A percentile compares a stretch with the other conserved stretches of the same genome.
Evolutionary conservation across 2,113 vertebrate species (phyloP).

Genomic region (Cephalopholis sonnerati): DNA sequence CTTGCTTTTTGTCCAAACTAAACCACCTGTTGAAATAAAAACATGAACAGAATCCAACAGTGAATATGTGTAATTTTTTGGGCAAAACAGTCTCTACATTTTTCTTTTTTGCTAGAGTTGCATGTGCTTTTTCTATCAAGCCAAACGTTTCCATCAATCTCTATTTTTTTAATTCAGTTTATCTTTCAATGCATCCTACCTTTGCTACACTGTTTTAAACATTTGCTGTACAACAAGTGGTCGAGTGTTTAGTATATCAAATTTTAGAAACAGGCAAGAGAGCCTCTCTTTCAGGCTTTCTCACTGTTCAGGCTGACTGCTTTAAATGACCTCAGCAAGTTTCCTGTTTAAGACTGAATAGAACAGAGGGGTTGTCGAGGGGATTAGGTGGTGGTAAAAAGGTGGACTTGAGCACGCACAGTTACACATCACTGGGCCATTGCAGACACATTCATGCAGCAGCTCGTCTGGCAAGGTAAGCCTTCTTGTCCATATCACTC

Average conservation of each 20-base stretch:
- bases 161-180: neutral
- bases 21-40: neutral
- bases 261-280: neutral
- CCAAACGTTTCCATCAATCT: neutral
- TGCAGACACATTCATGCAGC: constrained; percentile 12
- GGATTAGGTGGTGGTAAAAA: constrained; percentile 24
- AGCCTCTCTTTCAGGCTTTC: neutral
- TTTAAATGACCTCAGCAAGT: constrained; percentile 33
- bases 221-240: neutral
- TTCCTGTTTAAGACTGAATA: constrained; percentile 48
- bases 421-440: constrained; percentile 11
- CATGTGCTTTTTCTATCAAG: neutral
- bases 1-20: neutral
- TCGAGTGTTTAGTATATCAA: neutral
- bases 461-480: constrained; percentile 40
- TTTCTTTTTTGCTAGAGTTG: neutral
- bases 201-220: neutral
- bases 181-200: neutral
- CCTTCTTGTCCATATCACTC: neutral
- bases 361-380: neutral
- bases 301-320: constrained; percentile 2
- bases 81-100: neutral
- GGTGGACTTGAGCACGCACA: neutral
- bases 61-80: neutral
- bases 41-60: neutral